Base-by-base conservation (phyloP, 2,797 vertebrate genomes). In the Clarias pachynema region DNA sequence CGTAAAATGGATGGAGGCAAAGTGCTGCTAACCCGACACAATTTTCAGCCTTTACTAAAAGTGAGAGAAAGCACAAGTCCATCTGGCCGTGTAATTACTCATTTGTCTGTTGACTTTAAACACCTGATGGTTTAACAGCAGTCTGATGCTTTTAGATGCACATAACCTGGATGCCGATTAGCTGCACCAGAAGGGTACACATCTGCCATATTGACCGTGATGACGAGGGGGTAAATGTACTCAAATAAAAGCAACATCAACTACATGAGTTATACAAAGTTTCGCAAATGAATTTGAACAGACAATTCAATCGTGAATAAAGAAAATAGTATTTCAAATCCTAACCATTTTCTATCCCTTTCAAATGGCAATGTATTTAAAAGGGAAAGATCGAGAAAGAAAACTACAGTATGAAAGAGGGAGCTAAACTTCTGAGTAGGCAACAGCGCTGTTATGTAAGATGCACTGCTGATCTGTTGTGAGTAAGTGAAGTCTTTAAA, bases 11-110 rank as follows among this genome's bases (percentile, higher is more conserved):
- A 86, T 53, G 84, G 56, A 85, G 75, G 83, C 68, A 63, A 86
- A 88, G 85, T 72, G 89, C 79, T 37, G 83, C 69, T 89, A 86
- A 89, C 83, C 72, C 80, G 63, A 81, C 85, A 84, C 86, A 81
- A 87, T 81, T 91, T 87, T 87, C 89, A 87, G 81, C 34, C 77
- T 79, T 49, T 44, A 65, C 53, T 49, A 59, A 89, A 84, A 81
- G 75, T 44, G 49, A 72, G 53, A 85, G 56, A 31, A 86, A 82
- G 37, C 5, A 26, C 12, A 49, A 62, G 79, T 87, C 89, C 86
- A 87, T 89, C 87, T 87, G 86, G 66, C 57, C 56, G 26, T 62
- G 78, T 81, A 69, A 88, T 82, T 74, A 74, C 87, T 86, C 79
- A 75, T 69, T 81, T 62, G 70, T 20, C 15, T 22, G 20, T 63